These are phyloP conservation scores for Macrotrachela quadricornifera DNA, from an alignment of 1,140 invertebrate species.

Conservation along the genomic window DNA sequence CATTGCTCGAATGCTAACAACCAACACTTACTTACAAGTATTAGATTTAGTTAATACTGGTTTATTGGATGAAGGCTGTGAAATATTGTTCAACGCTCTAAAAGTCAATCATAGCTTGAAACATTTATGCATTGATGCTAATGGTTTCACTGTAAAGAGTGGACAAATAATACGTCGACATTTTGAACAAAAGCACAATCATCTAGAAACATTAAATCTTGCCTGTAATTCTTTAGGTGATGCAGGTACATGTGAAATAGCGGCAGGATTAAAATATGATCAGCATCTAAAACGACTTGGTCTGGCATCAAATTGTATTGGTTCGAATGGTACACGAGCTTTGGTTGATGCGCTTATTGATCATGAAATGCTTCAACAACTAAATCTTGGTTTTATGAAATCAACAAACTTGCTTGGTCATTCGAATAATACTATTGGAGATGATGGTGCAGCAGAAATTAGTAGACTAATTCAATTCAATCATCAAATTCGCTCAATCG, in stretches of 20 bases:
- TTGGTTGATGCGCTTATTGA: neutral
- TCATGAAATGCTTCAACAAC: neutral
- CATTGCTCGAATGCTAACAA: neutral
- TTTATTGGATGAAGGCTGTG: neutral
- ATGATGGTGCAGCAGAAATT: slow-evolving; percentile 4
- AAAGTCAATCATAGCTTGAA: slow-evolving; percentile 1
- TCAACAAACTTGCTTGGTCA: neutral
- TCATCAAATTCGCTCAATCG: neutral
- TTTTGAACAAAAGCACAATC: neutral
- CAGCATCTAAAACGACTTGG: neutral
- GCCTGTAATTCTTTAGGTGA: slow-evolving; percentile 3
- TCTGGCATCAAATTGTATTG: slow-evolving; percentile 3
- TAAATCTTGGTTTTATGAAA: slow-evolving; percentile 5
- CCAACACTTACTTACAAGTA: neutral
- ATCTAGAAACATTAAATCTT: slow-evolving; percentile 5
- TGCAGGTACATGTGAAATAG: neutral
- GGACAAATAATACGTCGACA: no score
- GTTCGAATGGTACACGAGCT: neutral
- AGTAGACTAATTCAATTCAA: neutral
- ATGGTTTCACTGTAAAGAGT: neutral
- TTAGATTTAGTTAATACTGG: slow-evolving; percentile 6
- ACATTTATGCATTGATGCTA: slow-evolving; percentile 3
- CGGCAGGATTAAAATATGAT: neutral
- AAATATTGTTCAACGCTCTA: neutral
- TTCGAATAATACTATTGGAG: slow-evolving; percentile 3